These are phyloP conservation scores for Otus sunia DNA, from an alignment of 2,113 vertebrate genomes.

Conservation along the genomic window DNA sequence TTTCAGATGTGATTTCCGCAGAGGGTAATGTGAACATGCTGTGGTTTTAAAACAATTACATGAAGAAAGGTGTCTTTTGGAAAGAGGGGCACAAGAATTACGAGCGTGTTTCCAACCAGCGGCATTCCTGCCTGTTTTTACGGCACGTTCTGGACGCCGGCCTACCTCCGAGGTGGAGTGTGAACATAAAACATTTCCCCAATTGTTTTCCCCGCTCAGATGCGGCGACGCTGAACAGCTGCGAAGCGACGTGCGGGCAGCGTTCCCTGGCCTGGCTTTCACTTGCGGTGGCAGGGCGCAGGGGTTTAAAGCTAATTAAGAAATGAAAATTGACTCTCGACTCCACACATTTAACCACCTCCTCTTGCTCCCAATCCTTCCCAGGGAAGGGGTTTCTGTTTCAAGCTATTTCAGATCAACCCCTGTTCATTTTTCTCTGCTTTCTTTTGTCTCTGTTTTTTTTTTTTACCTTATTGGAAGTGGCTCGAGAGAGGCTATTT, in stretches of 20 bases:
- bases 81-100: background rate
- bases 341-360: background rate
- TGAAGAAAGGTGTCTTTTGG: background rate
- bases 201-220: background rate
- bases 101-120: background rate
- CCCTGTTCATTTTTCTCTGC: background rate
- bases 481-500: background rate
- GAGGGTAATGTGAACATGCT: background rate
- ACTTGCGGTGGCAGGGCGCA: rapidly evolving
- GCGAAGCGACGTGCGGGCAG: background rate
- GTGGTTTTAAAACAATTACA: background rate
- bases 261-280: background rate
- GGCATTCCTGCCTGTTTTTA: background rate
- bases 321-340: background rate
- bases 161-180: background rate
- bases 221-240: background rate
- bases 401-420: background rate
- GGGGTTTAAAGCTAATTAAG: background rate
- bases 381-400: background rate
- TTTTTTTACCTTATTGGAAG: background rate
- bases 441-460: background rate
- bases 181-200: constrained; percentile 46
- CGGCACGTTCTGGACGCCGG: background rate
- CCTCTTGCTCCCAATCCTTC: background rate
- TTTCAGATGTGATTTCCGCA: background rate